Evolutionary conservation across 2,113 vertebrate species (phyloP), one percentile per base, ranked within the genome.

Genomic region (Hippopotamus amphibius): DNA sequence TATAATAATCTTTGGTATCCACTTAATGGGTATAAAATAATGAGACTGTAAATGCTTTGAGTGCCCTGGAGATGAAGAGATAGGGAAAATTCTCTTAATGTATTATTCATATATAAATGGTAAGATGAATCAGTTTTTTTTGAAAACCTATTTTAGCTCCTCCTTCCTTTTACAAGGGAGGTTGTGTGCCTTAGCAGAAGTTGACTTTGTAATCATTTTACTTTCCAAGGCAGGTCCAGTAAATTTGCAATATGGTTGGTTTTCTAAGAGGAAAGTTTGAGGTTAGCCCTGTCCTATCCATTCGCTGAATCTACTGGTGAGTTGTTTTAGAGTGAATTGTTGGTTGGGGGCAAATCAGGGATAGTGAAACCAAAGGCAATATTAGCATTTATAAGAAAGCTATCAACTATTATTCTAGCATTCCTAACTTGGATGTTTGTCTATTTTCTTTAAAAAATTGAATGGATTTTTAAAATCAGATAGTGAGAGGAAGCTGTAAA

Each of bases 31-130:
- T 81, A 3, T 84, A 88, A 95, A 96, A 86, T 93, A 96, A 94
- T 94, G 81, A 97, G 90, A 93, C 85, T 65, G 7, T 94, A 91
- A 97, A 90, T 82, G 61, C 86, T 96, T 89, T 68, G 53, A 93
- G 66, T 82, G 79, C 66, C n/a, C 48, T 79, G 55, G 46, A 95
- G 84, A 96, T 93, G 85, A 86, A 88, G 66, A 96, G 91, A 93
- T 94, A 95, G 81, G 22, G 77, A 71, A 81, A 71, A 88, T 85
- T 96, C 80, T 95, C 74, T 55, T 82, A 72, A 69, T 28, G 48
- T 92, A 86, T 90, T 88, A 77, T 90, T 95, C 65, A 90, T 81
- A 90, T 90, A 92, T 93, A 86, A 76, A 80, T 22, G 80, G 28
- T 86, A 95, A 95, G 19, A 65, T 90, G 33, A 93, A 82, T 89